These are phyloP conservation scores for Troides oblongomaculatus DNA, from an alignment of 2,888 invertebrate species.

Conservation along the genomic window DNA sequence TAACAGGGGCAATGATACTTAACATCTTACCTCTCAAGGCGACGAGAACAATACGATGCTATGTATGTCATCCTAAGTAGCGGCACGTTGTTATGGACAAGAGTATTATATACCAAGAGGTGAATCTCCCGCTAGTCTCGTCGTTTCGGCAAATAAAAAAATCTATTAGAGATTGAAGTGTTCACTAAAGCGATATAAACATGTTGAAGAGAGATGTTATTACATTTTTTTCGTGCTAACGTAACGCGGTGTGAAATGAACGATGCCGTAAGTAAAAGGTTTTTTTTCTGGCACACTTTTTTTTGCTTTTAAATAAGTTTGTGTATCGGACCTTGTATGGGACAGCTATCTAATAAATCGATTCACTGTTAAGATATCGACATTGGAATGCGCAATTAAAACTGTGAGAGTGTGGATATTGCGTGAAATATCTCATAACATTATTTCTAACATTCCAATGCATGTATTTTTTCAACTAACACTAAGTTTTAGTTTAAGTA, in stretches of 20 bases:
- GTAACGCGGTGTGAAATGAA: conserved; percentile 29
- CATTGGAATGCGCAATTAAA: neutral
- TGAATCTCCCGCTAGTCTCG: too few relatives aligned
- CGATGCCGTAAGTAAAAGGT: neutral
- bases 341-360: conserved; percentile 1
- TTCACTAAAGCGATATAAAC: conserved; percentile 20
- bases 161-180: conserved; percentile 14
- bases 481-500: too few relatives aligned
- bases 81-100: too few relatives aligned
- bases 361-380: neutral
- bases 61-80: too few relatives aligned
- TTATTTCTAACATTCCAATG: too few relatives aligned
- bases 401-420: neutral
- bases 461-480: too few relatives aligned
- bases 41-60: too few relatives aligned
- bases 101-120: too few relatives aligned
- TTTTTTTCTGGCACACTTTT: conserved; percentile 4
- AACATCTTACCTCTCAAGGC: too few relatives aligned
- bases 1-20: too few relatives aligned
- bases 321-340: conserved; percentile 4
- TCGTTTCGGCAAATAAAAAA: too few relatives aligned
- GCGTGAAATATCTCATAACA: neutral
- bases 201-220: conserved; percentile 25
- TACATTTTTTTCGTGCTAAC: conserved; percentile 9
- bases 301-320: conserved; percentile 1